These are phyloP conservation scores for Passer domesticus DNA, from an alignment of 2,113 vertebrate species.

Conservation along the genomic window DNA sequence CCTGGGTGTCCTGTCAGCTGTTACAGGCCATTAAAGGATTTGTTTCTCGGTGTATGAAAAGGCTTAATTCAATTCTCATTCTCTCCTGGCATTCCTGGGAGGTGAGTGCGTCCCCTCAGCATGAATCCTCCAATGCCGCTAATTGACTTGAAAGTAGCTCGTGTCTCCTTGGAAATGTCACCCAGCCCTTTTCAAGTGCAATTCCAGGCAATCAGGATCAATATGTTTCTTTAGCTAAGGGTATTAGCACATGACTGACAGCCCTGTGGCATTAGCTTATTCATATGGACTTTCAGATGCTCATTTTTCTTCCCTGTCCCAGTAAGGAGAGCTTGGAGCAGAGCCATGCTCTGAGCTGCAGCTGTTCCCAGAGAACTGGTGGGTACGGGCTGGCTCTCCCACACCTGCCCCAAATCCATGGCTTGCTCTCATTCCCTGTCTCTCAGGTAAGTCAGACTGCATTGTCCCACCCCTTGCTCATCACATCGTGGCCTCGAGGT, in stretches of 20 bases:
- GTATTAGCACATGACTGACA: constrained; percentile 69
- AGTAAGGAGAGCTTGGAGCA: background rate
- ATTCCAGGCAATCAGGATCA: constrained; percentile 72
- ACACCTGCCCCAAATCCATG: background rate
- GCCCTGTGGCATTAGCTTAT: constrained; percentile 5
- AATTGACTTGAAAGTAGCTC: constrained; percentile 71
- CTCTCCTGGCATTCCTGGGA: constrained; percentile 52
- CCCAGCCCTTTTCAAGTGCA: constrained; percentile 70
- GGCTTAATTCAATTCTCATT: constrained; percentile 54
- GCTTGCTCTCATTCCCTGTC: background rate
- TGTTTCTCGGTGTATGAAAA: constrained; percentile 46
- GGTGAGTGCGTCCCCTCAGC: constrained; percentile 45
- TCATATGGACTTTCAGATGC: constrained; percentile 40
- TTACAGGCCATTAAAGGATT: constrained; percentile 53
- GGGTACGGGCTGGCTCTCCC: background rate
- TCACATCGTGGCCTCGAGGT: rapidly evolving
- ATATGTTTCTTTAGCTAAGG: constrained; percentile 66
- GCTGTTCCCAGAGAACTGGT: background rate
- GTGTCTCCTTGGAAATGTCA: constrained; percentile 74
- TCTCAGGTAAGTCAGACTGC: background rate
- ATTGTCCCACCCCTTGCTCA: background rate
- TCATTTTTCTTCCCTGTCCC: constrained; percentile 40
- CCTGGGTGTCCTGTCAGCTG: constrained; percentile 27
- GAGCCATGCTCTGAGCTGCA: background rate
- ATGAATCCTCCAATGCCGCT: constrained; percentile 47